Base-by-base conservation (phyloP, 2,797 vertebrate genomes). In the Cetoscarus ocellatus region DNA sequence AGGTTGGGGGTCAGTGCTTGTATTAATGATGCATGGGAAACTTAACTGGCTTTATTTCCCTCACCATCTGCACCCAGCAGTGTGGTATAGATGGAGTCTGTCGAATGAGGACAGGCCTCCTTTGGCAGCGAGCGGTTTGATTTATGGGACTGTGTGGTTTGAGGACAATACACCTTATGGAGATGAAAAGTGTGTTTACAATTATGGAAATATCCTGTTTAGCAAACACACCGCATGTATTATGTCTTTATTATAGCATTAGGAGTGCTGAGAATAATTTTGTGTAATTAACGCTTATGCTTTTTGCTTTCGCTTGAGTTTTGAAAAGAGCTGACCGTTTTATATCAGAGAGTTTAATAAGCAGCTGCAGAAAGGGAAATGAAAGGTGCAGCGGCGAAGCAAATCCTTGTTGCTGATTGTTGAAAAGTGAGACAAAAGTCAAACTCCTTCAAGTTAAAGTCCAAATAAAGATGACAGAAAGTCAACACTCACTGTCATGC, bases 11-110 rank as follows among this genome's bases (percentile, higher is more conserved):
- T 89, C 87, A 73, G 73, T 82, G 87, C 77, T 84, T 55, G 66
- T 80, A 84, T 88, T 91, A 90, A 91, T 89, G 86, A 88, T 52
- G 83, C 82, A 62, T 86, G 65, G 71, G 38, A 74, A 86, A 87
- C 80, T 80, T 76, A 87, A 86, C 80, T 80, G 85, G 60, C 66
- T 83, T 80, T 83, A 77, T 81, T 80, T 77, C 71, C 64, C 83
- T 82, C 80, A 60, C 80, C 80, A 88, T 91, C 79, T 91, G 86
- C 73, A 81, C 67, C 61, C 64, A 84, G 67, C 75, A 67, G 76
- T 67, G 69, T 34, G 60, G 77, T 75, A 64, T 70, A 58, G 70
- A 83, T 72, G 63, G 53, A 75, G 63, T 40, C 49, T 43, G 66
- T 73, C 48, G 1, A 84, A 71, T 8, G 48, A 69, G 47, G 82